These are phyloP conservation scores for Ips nitidus DNA, from an alignment of 1,140 invertebrate species.

Conservation along the genomic window DNA sequence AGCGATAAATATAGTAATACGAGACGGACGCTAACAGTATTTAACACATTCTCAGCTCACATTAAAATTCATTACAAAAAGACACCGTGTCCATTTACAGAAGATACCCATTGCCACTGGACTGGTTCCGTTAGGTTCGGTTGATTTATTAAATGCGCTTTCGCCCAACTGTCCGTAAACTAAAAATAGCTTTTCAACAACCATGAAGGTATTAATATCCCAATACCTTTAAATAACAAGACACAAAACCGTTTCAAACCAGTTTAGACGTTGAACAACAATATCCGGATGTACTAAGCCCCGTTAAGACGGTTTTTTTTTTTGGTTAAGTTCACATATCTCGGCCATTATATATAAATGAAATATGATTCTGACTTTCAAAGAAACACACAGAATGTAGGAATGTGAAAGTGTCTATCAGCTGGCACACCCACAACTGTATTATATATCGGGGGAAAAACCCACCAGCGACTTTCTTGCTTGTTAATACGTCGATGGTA, in stretches of 20 bases:
- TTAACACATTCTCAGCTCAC: background rate
- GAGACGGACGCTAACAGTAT: conserved; percentile 1
- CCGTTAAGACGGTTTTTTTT: too few species aligned
- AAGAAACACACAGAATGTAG: too few species aligned
- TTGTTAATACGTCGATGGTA: too few species aligned
- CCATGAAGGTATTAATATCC: background rate
- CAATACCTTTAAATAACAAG: too few species aligned
- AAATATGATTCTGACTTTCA: too few species aligned
- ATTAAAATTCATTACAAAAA: conserved; percentile 3
- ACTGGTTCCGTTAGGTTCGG: conserved; percentile 5
- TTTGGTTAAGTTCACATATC: too few species aligned
- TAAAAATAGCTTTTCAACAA: conserved; percentile 8
- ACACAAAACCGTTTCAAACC: background rate
- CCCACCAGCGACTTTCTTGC: too few species aligned
- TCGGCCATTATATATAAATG: too few species aligned
- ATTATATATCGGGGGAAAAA: too few species aligned
- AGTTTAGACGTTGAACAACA: background rate
- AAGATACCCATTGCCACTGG: background rate
- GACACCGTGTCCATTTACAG: background rate
- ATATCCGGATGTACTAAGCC: too few species aligned
- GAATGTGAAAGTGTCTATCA: too few species aligned
- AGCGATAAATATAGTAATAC: background rate
- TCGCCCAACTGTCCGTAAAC: conserved; percentile 13
- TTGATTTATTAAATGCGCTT: conserved; percentile 16
- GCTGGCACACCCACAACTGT: too few species aligned